These are phyloP conservation scores for Scomberomorus guttatus DNA, from an alignment of 2,797 vertebrate genomes.

Conservation along the genomic window DNA sequence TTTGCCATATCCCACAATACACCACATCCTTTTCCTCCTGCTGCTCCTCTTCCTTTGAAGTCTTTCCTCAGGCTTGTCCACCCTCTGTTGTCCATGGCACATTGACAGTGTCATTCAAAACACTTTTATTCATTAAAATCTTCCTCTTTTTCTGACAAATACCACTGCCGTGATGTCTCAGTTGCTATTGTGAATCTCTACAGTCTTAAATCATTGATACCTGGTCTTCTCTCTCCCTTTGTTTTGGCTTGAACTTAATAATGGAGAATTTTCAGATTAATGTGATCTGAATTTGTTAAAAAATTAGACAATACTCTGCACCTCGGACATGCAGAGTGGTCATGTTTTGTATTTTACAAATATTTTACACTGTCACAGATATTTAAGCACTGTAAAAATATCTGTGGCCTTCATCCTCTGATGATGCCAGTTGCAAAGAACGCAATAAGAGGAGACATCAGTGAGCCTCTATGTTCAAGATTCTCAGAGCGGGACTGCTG, in stretches of 20 bases:
- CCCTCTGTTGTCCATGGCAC: slow-evolving; percentile 17
- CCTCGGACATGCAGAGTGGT: slow-evolving; percentile 21
- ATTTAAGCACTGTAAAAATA: not conserved
- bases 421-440: slow-evolving; percentile 27
- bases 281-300: slow-evolving; percentile 48
- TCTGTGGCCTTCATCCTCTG: slow-evolving; percentile 18
- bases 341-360: slow-evolving; percentile 40
- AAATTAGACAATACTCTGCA: slow-evolving; percentile 35
- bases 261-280: slow-evolving; percentile 53
- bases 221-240: slow-evolving; percentile 31
- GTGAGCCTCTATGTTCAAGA: slow-evolving; percentile 32
- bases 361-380: slow-evolving; percentile 46
- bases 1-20: not conserved
- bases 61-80: slow-evolving; percentile 22
- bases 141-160: slow-evolving; percentile 6
- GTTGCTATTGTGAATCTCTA: slow-evolving; percentile 21
- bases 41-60: not conserved
- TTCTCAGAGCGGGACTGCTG: slow-evolving; percentile 49
- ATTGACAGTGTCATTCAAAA: slow-evolving; percentile 31
- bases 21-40: slow-evolving; percentile 1
- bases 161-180: not conserved
- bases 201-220: slow-evolving; percentile 22
- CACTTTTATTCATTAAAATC: slow-evolving; percentile 22
- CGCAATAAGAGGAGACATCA: slow-evolving; percentile 12
- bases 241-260: slow-evolving; percentile 64